Evolutionary conservation across 2,797 vertebrate species (phyloP), one percentile per base, ranked within the genome.

Genomic region (Sphaeramia orbicularis): DNA sequence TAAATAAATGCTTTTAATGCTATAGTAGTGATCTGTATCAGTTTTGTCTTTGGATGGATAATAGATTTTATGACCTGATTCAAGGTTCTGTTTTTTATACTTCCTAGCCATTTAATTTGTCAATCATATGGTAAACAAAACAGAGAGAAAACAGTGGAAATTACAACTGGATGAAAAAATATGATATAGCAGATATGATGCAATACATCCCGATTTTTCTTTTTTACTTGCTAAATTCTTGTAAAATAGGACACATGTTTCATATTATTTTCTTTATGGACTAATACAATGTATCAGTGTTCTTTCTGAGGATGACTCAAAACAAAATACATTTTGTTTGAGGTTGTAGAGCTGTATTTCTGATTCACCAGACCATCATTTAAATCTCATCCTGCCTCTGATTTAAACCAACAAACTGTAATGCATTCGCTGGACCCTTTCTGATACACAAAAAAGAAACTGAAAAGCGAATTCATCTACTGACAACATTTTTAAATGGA

Each of bases 341-440:
- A 60, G 45, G 58, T 78, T 87, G 58, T 60, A 19, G 80, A 81
- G 80, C 69, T 75, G 49, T 12, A 15, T 19, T 48, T 71, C 73
- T 78, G 77, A 86, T 57, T 84, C 81, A 80, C 56, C 18, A 36
- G 57, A 45, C 57, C 51, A 58, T 42, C 57, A 71, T 53, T 74
- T 53, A 65, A 59, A 35, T 61, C 43, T 84, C 70, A 76, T 73
- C 71, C 83, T 53, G 55, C 51, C 68, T 58, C 71, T 66, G 67
- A 66, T 44, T 61, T 42, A 66, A 79, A 70, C 71, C 71, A 55
- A 76, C 62, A 78, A 80, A 75, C 58, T 27, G 16, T 58, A 52
- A 77, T 64, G 50, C 64, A 55, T 59, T 66, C 21, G 36, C 35
- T 12, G 35, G 30, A 55, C 13, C 15, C 10, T 71, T 63, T 77